Conservation (phyloP, 2,888 invertebrate genomes). For the Parnassius glacialis region DNA sequence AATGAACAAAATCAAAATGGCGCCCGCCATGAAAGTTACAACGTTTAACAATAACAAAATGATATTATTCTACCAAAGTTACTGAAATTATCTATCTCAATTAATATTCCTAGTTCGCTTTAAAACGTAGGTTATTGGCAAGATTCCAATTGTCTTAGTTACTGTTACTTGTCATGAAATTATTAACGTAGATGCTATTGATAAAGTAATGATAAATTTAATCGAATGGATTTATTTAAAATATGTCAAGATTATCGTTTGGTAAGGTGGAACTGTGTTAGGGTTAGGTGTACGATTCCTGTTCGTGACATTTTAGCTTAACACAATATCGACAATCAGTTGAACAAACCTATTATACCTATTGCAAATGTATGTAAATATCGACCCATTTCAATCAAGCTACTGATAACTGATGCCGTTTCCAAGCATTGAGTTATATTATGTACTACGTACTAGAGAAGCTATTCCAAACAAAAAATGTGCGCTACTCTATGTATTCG, state of each 20-base stretch:
- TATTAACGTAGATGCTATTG: constrained; percentile 58
- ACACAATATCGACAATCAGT: constrained; percentile 17
- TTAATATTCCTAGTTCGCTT: constrained; percentile 79
- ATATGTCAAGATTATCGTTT: constrained; percentile 61
- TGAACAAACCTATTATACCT: not conserved
- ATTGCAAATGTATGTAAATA: not conserved
- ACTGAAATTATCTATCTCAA: constrained; percentile 78
- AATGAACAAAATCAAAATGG: constrained; percentile 29
- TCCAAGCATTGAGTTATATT: constrained; percentile 25
- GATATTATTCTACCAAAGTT: constrained; percentile 78
- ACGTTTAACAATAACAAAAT: constrained; percentile 50
- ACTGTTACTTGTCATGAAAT: constrained; percentile 62
- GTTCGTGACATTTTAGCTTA: constrained; percentile 37
- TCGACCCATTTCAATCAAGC: constrained; percentile 25
- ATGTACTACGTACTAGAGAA: too few relatives aligned
- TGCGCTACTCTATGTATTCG: too few relatives aligned
- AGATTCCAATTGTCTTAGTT: constrained; percentile 74
- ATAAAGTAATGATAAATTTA: constrained; percentile 50
- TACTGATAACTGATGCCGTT: constrained; percentile 36
- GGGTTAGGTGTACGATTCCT: constrained; percentile 50
- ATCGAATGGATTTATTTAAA: constrained; percentile 44
- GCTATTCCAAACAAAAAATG: too few relatives aligned
- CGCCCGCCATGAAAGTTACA: constrained; percentile 35
- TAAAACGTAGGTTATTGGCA: constrained; percentile 77
- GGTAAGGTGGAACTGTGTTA: constrained; percentile 77